Evolutionary conservation across 2,113 vertebrate species (phyloP), one percentile per base, ranked within the genome.

Genomic region (Piaya cayana): DNA sequence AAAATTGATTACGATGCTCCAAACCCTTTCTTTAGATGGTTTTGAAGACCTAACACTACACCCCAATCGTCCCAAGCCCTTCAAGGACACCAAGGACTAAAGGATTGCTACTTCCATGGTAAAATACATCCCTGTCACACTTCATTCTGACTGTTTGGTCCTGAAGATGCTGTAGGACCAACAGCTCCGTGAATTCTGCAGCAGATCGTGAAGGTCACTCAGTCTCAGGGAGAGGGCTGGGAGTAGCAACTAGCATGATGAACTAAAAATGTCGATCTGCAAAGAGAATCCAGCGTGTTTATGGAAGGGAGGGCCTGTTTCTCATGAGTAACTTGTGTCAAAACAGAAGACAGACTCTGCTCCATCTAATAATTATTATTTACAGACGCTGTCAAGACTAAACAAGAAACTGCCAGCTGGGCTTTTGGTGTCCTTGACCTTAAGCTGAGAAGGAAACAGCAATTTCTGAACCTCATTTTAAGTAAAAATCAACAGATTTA

Each of bases 121-220:
- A 21, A 42, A 21, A 34, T 5, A 59, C 23, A 21, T 13, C 26
- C 2, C 76, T 12, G 30, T 3, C 76, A 45, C 30, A 11, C 43
- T 20, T 22, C 15, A 52, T 30, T 64, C 34, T 15, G 22, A 36
- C n/a, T 25, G 17, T 45, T 36, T 50, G 45, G 45, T 32, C 43
- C 37, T 43, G 50, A 34, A 4, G 62, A 72, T 60, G 68, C 36
- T 27, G n/a, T 19, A 58, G 64, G 36, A 81, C 30, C 19, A 50
- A 52, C 20, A 52, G 77, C 39, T 2, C 9, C 0, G 0, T 29
- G 3, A 45, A 42, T 9, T 42, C 59, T 77, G 45, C 82, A 72
- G 8, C 23, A 81, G 30, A 14, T 20, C 3, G 2, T 45, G 8
- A 21, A 34, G 67, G 45, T 21, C 30, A 14, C 45, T 26, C 49